Evolutionary conservation across 1,140 invertebrate genomes (phyloP).

Genomic region (Schmidtea mediterranea): DNA sequence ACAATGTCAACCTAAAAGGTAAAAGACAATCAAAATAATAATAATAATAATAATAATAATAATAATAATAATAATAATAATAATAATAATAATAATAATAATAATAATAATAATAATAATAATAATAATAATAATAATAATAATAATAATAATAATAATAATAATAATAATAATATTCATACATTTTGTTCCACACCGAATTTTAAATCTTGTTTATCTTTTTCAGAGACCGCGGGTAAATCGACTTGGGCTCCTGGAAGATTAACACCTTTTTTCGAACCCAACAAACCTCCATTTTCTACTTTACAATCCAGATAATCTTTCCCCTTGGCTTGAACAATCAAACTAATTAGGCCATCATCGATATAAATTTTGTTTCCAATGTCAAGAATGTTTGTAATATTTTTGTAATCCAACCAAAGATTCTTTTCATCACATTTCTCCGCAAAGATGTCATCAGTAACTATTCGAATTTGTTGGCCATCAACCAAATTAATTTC

Average conservation of each 20-base stretch:
- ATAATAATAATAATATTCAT: too few species aligned
- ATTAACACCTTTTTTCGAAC: conserved; percentile 81
- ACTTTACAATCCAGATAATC: conserved; percentile 43
- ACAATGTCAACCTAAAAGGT: conserved; percentile 97
- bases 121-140: too few species aligned
- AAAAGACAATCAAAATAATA: too few species aligned
- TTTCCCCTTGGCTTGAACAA: conserved; percentile 41
- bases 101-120: too few species aligned
- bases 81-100: too few species aligned
- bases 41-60: too few species aligned
- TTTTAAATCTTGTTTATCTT: too few species aligned
- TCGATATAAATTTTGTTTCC: conserved; percentile 42
- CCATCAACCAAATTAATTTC: conserved; percentile 70
- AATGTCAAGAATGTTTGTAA: background rate
- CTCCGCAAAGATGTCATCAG: conserved; percentile 49
- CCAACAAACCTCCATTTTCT: conserved; percentile 85
- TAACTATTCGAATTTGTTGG: conserved; percentile 55
- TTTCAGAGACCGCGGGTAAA: conserved; percentile 85
- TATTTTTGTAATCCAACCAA: conserved; percentile 46
- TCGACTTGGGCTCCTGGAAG: conserved; percentile 78
- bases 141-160: too few species aligned
- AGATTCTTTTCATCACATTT: conserved; percentile 45
- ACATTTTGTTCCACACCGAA: conserved; percentile 79
- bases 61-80: too few species aligned
- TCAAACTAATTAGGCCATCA: conserved; percentile 80